Evolutionary conservation across 1,140 invertebrate species (phyloP).

Genomic region (Drosophila grimshawi): DNA sequence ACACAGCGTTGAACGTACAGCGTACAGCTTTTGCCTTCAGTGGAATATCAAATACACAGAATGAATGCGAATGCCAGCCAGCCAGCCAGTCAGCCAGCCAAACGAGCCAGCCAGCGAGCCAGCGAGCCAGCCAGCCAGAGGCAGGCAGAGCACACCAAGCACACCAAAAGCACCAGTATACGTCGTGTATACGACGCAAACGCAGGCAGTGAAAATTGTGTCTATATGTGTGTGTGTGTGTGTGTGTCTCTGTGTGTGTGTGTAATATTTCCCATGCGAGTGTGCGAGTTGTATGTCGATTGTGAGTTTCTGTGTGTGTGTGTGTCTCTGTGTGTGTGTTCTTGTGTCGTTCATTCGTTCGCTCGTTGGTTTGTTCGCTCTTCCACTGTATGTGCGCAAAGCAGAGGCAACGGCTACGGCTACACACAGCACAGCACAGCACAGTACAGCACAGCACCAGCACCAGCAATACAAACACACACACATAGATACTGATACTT

Average conservation of each 20-base stretch:
- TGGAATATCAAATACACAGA: constrained; percentile 82
- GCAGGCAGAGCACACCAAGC: constrained; percentile 33
- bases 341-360: constrained; percentile 48
- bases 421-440: constrained; percentile 19
- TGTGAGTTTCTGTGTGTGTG: constrained; percentile 5
- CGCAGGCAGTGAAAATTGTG: constrained; percentile 62
- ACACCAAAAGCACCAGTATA: constrained; percentile 36
- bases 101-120: constrained; percentile 39
- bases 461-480: constrained; percentile 16
- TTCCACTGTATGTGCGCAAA: constrained; percentile 54
- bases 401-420: constrained; percentile 47
- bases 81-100: constrained; percentile 37
- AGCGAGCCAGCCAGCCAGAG: constrained; percentile 41
- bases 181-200: constrained; percentile 71
- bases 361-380: constrained; percentile 51
- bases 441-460: constrained; percentile 17
- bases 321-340: constrained; percentile 22
- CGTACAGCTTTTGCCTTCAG: constrained; percentile 66
- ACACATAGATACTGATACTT: neutral
- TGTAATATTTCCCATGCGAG: neutral
- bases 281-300: neutral
- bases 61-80: constrained; percentile 65
- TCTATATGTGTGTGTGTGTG: constrained; percentile 38
- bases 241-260: neutral
- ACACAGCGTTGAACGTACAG: constrained; percentile 51